A percentile compares a stretch with the other conserved stretches of the same genome.
Evolutionary conservation across 2,888 invertebrate genomes (phyloP).

Genomic region (Byasa hedistus): DNA sequence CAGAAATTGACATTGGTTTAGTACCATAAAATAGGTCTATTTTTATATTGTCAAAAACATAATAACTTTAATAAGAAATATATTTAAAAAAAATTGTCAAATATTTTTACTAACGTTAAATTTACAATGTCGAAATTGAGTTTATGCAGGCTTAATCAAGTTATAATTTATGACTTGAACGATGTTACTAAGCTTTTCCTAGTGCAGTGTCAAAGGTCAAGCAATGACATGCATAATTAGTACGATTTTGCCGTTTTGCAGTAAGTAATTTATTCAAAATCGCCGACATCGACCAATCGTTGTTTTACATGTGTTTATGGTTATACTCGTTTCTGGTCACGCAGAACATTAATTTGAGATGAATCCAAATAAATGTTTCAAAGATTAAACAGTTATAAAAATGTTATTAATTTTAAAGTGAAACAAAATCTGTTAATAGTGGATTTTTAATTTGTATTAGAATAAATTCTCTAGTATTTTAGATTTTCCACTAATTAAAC

Average conservation of each 20-base stretch:
- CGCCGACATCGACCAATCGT: background rate
- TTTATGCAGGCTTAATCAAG: conserved; percentile 8
- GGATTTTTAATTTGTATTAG: background rate
- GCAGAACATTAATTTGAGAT: background rate
- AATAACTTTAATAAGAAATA: no score
- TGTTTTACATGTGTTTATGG: background rate
- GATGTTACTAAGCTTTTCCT: conserved; percentile 9
- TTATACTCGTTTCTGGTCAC: background rate
- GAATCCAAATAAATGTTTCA: background rate
- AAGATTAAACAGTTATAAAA: background rate
- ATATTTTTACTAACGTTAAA: no score
- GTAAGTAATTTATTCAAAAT: conserved; percentile 15
- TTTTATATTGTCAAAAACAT: no score
- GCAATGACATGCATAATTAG: conserved; percentile 22
- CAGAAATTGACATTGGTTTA: no score
- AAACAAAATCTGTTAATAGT: no score
- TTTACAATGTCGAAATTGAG: no score
- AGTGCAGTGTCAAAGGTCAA: conserved; percentile 16
- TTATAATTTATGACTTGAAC: background rate
- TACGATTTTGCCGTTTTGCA: conserved; percentile 20
- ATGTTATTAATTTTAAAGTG: background rate
- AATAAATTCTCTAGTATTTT: background rate
- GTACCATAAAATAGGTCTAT: no score
- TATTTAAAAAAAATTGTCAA: no score
- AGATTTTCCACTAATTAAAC: background rate